Base-by-base conservation (phyloP, 2,888 invertebrate genomes). In the Caenorhabditis sp. region DNA sequence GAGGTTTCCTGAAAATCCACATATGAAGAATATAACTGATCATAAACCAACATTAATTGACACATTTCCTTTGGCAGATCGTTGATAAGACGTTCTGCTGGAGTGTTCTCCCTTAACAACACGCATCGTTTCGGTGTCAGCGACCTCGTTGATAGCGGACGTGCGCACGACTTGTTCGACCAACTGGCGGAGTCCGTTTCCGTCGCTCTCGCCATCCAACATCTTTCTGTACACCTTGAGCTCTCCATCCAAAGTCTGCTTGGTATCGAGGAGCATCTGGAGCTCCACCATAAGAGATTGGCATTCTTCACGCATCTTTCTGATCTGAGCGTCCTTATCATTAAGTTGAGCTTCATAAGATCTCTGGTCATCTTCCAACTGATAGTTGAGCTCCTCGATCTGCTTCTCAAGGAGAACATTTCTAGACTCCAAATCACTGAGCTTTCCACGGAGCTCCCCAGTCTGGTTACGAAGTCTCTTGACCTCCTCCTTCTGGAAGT, bases 161-260 rank as follows among this genome's bases (percentile, higher is more conserved):
- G 91, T 91, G 47, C 89, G 86, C 24, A 90, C 90, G 47, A 91
- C 90, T 79, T 92, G 92, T 67, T 92, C 92, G 53, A 92, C 92
- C 26, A 92, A 85, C 68, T 91, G 91, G 44, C 89, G 86, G 60
- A 92, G 88, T 11, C 92, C 92, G 35, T 88, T 87, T n/a, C 93
- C 92, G 90, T 92, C 93, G 88, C 93, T 93, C 84, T 94, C 93
- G 58, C 93, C 92, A 89, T 93, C 94, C 88, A 93, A 89, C 90
- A 93, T 92, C 86, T 93, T 93, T 84, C 93, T 92, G 92, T 94
- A 93, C 82, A 94, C 93, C 83, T 93, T 93, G 85, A 93, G 94
- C 89, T 93, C 93, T 72, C 93, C 92, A 89, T 94, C 93, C 80
- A 94, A 89, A 15, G 93, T 93, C 68, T 85, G 92, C 85, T 94